phyloP scores from a whole-genome alignment of 2,888 invertebrate genomes.

The Euplexia lucipara region DNA sequence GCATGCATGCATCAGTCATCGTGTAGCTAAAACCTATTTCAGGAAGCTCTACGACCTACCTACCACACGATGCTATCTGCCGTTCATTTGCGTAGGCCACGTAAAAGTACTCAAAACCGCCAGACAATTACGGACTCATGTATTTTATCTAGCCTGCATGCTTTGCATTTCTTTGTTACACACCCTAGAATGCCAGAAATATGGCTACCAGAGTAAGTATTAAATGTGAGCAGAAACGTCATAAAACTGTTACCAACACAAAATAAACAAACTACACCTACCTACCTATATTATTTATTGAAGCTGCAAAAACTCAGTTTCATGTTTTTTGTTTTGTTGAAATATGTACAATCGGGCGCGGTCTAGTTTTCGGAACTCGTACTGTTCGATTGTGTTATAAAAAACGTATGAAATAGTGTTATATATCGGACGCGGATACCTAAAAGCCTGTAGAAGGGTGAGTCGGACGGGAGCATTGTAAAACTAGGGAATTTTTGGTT shows the following conservation, averaged over 20 bases:
- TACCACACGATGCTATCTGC: too few relatives aligned
- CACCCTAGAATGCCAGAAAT: too few relatives aligned
- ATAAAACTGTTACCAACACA: neutral
- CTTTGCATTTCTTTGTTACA: too few relatives aligned
- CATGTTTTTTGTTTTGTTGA: constrained; percentile 7
- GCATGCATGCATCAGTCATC: too few relatives aligned
- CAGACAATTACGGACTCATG: too few relatives aligned
- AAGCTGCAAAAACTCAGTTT: neutral
- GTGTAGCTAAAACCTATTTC: too few relatives aligned
- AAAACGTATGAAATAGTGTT: constrained; percentile 17
- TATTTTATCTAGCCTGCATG: too few relatives aligned
- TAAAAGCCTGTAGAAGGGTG: neutral
- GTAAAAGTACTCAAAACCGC: too few relatives aligned
- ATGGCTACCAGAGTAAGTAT: neutral
- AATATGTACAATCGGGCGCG: neutral
- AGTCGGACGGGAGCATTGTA: neutral
- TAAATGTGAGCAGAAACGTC: neutral
- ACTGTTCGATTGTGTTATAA: constrained; percentile 2
- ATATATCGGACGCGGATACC: neutral
- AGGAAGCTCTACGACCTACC: too few relatives aligned
- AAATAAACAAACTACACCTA: neutral
- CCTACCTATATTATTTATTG: neutral
- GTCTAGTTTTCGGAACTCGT: neutral
- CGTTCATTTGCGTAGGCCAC: too few relatives aligned
- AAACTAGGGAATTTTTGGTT: neutral